A percentile compares a stretch with the other conserved stretches of the same genome.
Conservation (phyloP, 2,113 vertebrate genomes). For the Heterotis niloticus region DNA sequence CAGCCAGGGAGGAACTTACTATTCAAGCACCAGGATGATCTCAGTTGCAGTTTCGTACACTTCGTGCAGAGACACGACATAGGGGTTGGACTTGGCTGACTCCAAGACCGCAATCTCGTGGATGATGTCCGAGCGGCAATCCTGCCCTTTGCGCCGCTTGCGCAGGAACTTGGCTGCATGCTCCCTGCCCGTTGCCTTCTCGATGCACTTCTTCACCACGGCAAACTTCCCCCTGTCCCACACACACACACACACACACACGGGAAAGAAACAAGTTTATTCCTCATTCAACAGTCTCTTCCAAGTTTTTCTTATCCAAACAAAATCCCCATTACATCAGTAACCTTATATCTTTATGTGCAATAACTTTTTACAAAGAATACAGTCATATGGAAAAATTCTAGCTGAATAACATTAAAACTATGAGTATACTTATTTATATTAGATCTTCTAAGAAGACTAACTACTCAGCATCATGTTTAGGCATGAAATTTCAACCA, state of each 20-base stretch:
- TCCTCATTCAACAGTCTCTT: not conserved
- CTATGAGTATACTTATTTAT: too few relatives aligned
- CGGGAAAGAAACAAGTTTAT: slow-evolving; percentile 29
- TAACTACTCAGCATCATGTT: too few relatives aligned
- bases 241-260: not conserved
- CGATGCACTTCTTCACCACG: slow-evolving; percentile 87
- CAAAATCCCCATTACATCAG: not conserved
- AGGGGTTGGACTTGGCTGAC: slow-evolving; percentile 76
- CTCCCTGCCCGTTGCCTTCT: slow-evolving; percentile 82
- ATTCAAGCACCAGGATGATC: slow-evolving; percentile 91
- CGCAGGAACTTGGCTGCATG: slow-evolving; percentile 92
- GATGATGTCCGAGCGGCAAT: slow-evolving; percentile 87
- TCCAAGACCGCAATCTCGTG: slow-evolving; percentile 92
- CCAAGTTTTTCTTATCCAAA: not conserved
- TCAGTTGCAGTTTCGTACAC: slow-evolving; percentile 85
- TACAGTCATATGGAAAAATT: not conserved
- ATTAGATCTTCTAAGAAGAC: too few relatives aligned
- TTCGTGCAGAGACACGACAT: slow-evolving; percentile 85
- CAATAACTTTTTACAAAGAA: not conserved
- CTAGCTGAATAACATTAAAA: not conserved
- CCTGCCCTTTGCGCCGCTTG: slow-evolving; percentile 87
- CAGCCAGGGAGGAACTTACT: slow-evolving; percentile 63
- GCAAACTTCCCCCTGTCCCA: slow-evolving; percentile 86
- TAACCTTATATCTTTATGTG: not conserved
- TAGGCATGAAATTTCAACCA: too few relatives aligned